phyloP scores from a whole-genome alignment of 2,888 invertebrate species.

The Cyrtodaria siliqua region DNA sequence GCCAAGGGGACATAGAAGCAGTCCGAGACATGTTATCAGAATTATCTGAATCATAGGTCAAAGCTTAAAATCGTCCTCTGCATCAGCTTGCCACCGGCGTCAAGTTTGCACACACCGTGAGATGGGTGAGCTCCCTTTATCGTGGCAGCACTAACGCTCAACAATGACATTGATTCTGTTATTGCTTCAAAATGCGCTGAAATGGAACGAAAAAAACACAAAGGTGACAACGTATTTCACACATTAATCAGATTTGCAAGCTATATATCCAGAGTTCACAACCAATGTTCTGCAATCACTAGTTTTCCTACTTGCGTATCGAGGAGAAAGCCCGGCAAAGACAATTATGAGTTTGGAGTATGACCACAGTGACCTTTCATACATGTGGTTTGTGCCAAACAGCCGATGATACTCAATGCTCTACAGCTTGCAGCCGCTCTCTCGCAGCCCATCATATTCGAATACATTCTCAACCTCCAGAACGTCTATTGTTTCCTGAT shows the following conservation, averaged over 20 bases:
- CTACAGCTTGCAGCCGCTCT: slow-evolving; percentile 70
- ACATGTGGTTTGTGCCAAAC: slow-evolving; percentile 73
- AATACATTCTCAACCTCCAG: slow-evolving; percentile 69
- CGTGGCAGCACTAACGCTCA: slow-evolving; percentile 68
- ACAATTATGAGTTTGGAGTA: slow-evolving; percentile 40
- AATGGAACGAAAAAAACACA: slow-evolving; percentile 60
- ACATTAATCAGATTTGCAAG: slow-evolving; percentile 66
- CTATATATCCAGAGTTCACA: slow-evolving; percentile 68
- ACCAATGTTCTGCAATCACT: slow-evolving; percentile 48
- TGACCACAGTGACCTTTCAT: slow-evolving; percentile 60
- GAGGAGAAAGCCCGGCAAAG: slow-evolving; percentile 32
- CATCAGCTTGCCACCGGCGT: slow-evolving; percentile 59
- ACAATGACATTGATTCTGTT: slow-evolving; percentile 52
- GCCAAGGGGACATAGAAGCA: slow-evolving; percentile 63
- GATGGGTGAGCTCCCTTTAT: slow-evolving; percentile 72
- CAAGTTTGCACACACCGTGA: slow-evolving; percentile 67
- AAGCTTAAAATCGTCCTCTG: slow-evolving; percentile 48
- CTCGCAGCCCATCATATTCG: slow-evolving; percentile 66
- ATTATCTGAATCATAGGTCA: slow-evolving; percentile 42
- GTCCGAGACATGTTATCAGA: slow-evolving; percentile 60
- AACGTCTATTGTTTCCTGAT: slow-evolving; percentile 71
- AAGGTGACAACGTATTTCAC: slow-evolving; percentile 70
- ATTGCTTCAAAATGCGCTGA: slow-evolving; percentile 62
- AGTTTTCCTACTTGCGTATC: slow-evolving; percentile 42
- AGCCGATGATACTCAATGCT: slow-evolving; percentile 64